Conservation (phyloP, 2,113 vertebrate species). For the Ctenodactylus gundi region DNA sequence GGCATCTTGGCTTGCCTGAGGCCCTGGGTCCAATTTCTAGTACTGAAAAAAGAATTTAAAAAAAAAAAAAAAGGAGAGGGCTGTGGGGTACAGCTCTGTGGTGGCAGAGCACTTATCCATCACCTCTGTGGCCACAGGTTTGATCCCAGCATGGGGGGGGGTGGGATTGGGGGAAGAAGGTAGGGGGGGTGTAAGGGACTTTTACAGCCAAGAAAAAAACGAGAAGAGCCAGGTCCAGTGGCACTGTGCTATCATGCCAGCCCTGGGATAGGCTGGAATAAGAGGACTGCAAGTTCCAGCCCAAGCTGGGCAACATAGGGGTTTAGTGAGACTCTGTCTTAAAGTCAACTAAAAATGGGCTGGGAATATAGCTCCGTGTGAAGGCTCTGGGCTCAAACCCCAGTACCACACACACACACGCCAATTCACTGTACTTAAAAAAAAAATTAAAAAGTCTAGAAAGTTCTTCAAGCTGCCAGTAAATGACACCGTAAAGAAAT, state of each 20-base stretch:
- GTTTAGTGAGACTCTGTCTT: background rate
- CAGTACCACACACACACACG: too few species aligned
- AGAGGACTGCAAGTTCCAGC: background rate
- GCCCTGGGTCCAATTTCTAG: too few species aligned
- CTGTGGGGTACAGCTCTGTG: too few species aligned
- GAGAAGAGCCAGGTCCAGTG: background rate
- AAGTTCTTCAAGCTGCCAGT: background rate
- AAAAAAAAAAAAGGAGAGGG: too few species aligned
- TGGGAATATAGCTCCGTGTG: background rate
- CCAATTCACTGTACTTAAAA: background rate
- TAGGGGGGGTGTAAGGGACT: background rate
- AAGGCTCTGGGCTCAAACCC: background rate
- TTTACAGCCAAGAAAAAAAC: background rate
- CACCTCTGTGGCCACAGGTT: too few species aligned
- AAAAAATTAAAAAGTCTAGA: background rate
- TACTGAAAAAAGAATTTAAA: too few species aligned
- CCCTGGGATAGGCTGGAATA: background rate
- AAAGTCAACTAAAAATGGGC: background rate
- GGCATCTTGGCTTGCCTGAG: too few species aligned
- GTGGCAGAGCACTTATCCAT: too few species aligned
- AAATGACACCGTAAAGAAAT: background rate
- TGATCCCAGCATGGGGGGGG: too few species aligned
- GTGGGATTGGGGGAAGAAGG: background rate
- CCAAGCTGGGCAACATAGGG: background rate
- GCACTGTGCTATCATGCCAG: background rate